phyloP scores from a whole-genome alignment of 2,113 vertebrate genomes.

The Hepsetus odoe region DNA sequence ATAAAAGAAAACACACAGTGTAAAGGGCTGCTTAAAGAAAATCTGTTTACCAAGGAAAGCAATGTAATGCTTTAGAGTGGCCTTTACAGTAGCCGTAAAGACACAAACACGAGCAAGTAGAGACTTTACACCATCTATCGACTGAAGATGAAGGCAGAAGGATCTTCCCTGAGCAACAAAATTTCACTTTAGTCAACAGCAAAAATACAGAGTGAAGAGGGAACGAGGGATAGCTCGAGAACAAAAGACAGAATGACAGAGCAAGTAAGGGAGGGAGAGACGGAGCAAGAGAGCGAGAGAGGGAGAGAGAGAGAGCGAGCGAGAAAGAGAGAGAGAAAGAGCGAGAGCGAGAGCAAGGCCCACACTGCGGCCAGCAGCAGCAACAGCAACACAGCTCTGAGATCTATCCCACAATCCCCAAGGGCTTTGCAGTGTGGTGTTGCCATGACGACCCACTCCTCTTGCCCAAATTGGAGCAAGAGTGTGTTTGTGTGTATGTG shows the following conservation, averaged over 20 bases:
- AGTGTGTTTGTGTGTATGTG: constrained; percentile 42
- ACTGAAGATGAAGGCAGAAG: neutral
- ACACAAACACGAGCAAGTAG: neutral
- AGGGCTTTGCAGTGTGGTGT: constrained; percentile 63
- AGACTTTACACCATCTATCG: neutral
- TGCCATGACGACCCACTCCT: constrained; percentile 64
- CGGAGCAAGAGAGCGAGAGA: constrained; percentile 7
- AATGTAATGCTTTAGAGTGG: neutral
- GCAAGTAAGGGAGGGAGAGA: neutral
- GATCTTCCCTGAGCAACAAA: neutral
- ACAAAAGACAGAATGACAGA: too few relatives aligned
- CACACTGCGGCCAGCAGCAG: constrained; percentile 49
- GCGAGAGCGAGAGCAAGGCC: constrained; percentile 27
- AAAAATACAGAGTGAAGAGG: neutral
- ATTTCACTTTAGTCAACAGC: constrained; percentile 31
- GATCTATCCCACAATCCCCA: constrained; percentile 63
- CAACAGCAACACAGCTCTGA: constrained; percentile 50
- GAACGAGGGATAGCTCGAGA: constrained; percentile 1
- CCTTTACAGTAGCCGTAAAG: neutral
- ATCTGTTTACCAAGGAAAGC: too few relatives aligned
- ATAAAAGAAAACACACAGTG: too few relatives aligned
- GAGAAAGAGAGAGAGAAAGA: constrained; percentile 2
- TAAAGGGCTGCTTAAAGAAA: too few relatives aligned
- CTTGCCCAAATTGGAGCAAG: constrained; percentile 58
- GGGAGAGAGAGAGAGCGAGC: constrained; percentile 6